Conservation (phyloP, 2,888 invertebrate genomes). For the Calameuta pallipes region DNA sequence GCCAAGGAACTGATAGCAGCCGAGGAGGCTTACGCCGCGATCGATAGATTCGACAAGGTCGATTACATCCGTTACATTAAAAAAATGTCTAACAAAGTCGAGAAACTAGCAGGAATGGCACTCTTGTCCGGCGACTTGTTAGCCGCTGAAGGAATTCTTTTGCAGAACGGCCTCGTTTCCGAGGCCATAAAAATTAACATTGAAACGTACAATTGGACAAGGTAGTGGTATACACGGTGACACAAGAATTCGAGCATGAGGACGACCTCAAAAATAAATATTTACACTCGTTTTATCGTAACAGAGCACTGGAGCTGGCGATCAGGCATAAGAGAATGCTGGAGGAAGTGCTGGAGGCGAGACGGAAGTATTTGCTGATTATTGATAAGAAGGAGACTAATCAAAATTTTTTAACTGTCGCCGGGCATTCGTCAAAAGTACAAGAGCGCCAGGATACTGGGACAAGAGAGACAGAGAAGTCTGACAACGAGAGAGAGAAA, state of each 20-base stretch:
- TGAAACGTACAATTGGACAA: conserved; percentile 79
- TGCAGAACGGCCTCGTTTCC: conserved; percentile 76
- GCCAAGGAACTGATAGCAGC: conserved; percentile 88
- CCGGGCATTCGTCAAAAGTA: conserved; percentile 34
- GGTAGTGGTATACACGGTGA: conserved; percentile 56
- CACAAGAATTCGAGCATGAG: background rate
- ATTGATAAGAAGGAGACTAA: conserved; percentile 71
- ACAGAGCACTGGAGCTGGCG: conserved; percentile 80
- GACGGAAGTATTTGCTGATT: conserved; percentile 73
- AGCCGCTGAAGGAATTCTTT: conserved; percentile 78
- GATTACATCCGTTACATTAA: conserved; percentile 84
- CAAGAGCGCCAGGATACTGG: background rate
- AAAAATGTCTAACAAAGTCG: conserved; percentile 69
- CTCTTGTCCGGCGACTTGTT: conserved; percentile 75
- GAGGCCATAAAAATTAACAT: conserved; percentile 80
- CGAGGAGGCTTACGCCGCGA: conserved; percentile 94
- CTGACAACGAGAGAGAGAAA: background rate
- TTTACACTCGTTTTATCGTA: conserved; percentile 6
- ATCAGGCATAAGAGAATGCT: conserved; percentile 78
- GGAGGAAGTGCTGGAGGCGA: conserved; percentile 77
- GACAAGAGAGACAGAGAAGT: background rate
- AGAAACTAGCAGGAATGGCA: conserved; percentile 76
- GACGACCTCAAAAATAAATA: background rate
- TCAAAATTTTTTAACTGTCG: conserved; percentile 68
- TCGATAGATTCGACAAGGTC: conserved; percentile 89